Base-by-base conservation (phyloP, 2,113 vertebrate species). In the Tringa solitaria region DNA sequence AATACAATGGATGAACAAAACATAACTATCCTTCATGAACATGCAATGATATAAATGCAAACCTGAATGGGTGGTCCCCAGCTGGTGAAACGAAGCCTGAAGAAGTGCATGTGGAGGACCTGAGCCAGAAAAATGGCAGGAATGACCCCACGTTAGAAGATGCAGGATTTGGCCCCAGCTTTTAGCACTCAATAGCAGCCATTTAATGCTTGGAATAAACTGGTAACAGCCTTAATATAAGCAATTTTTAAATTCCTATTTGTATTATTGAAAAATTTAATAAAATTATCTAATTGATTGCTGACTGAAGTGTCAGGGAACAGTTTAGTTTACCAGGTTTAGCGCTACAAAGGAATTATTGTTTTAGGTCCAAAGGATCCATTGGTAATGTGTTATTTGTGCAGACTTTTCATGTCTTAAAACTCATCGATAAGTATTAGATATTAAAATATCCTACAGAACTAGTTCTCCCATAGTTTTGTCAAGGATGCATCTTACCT, bases 41-140 rank as follows among this genome's bases (percentile, higher is more conserved):
- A 14, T 18, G 33, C 9, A 57, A 7, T 19, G 30, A 22, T 24
- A 48, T 12, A 65, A 53, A 33, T 5, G 20, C 21, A 61, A 73
- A 61, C 6, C 20, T 13, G 50, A 43, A 53, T 21, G 75, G 9
- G 15, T 51, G 21, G 21, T 23, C 51, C 53, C 56, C 63, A 48
- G 5, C 0, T n/a, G 45, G 50, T 14, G 48, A 56, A 59, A 51
- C 4, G 35, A 7, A 89, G 74, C 13, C 43, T 28, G 84, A 84
- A 15, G 35, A 37, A 60, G 23, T 0, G 0, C 0, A 5, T 60
- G 14, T 22, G 26, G 33, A 64, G 46, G 53, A 83, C 26, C 35
- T 73, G 73, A 82, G 26, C 11, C 43, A 50, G 20, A 60, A 17
- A 33, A 76, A 46, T 5, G 2, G 11, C 54, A 16, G 8, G 17